Conservation (phyloP, 2,888 invertebrate species). For the Pantelozetes paolii region DNA sequence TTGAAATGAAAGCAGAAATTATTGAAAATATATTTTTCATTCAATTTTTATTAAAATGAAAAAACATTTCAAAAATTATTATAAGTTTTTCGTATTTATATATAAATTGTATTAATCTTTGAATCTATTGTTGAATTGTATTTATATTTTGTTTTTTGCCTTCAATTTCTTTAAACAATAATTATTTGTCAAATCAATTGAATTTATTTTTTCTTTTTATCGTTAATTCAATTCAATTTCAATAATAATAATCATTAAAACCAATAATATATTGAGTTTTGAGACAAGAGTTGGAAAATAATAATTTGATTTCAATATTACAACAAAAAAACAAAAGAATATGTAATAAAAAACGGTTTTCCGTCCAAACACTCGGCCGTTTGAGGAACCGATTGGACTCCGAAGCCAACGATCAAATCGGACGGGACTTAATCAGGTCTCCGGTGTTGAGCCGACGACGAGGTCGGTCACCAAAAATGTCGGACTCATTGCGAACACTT, state of each 20-base stretch:
- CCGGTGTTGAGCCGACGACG: constrained; percentile 42
- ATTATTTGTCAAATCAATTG: neutral
- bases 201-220: neutral
- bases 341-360: neutral
- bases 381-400: neutral
- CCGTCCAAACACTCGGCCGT: neutral
- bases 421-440: constrained; percentile 38
- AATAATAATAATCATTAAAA: neutral
- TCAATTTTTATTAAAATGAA: neutral
- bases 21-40: neutral
- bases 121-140: neutral
- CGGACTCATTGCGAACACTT: constrained; percentile 40
- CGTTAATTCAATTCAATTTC: neutral
- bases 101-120: neutral
- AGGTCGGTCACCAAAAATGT: constrained; percentile 43
- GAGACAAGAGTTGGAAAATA: neutral
- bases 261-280: constrained; percentile 1
- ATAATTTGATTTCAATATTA: neutral
- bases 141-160: neutral
- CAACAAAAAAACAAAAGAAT: neutral
- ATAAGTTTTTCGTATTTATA: neutral
- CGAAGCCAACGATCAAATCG: constrained; percentile 2
- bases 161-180: neutral
- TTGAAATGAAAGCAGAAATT: neutral
- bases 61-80: neutral